These are phyloP conservation scores for Sigmodon hispidus DNA, from an alignment of 2,113 vertebrate species.

Conservation along the genomic window DNA sequence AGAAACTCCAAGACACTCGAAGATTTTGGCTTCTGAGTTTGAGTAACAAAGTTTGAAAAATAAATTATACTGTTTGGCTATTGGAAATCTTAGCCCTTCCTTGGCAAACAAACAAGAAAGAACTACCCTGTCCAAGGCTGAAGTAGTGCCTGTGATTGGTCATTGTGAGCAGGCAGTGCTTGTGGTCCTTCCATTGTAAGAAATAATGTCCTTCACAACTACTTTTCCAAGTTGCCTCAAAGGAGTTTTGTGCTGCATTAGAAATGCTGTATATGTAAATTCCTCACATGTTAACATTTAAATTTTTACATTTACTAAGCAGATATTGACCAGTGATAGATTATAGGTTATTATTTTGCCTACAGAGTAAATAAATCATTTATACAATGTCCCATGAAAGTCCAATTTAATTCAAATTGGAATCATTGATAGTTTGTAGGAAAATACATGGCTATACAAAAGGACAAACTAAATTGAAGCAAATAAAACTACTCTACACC, in stretches of 20 bases:
- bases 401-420: constrained; percentile 40
- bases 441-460: neutral
- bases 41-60: neutral
- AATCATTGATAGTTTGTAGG: constrained; percentile 8
- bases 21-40: neutral
- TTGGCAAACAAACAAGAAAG: constrained; percentile 12
- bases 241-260: constrained; percentile 3
- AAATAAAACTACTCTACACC: neutral
- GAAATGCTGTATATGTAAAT: too few species aligned
- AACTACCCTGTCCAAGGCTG: neutral
- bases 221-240: neutral
- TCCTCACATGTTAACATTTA: constrained; percentile 27
- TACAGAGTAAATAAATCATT: constrained; percentile 45
- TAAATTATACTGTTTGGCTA: neutral
- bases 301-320: constrained; percentile 56
- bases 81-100: neutral
- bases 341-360: neutral
- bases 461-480: neutral
- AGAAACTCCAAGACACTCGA: neutral
- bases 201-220: constrained; percentile 4
- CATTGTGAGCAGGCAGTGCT: neutral
- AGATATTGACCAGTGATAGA: constrained; percentile 21
- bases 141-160: neutral
- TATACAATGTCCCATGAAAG: constrained; percentile 54
- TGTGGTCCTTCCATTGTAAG: constrained; percentile 21